Conservation (phyloP, 2,797 vertebrate genomes). For the Kryptolebias ocellatus region DNA sequence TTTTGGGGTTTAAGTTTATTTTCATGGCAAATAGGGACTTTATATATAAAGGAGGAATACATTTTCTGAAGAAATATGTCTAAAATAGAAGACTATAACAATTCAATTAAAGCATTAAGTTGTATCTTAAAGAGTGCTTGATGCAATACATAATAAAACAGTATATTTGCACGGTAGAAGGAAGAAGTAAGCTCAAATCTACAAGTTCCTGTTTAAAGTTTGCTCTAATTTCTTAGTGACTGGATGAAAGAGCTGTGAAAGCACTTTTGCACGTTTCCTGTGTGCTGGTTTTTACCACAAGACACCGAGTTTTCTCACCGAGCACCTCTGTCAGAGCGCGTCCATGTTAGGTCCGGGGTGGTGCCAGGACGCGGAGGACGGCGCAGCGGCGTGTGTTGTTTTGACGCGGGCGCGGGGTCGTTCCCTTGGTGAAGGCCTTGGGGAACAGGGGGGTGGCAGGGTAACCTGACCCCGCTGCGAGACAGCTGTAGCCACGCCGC, state of each 20-base stretch:
- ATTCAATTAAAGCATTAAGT: too few species aligned
- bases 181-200: neutral
- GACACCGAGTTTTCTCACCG: conserved; percentile 1
- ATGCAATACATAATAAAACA: too few species aligned
- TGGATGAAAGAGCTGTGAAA: conserved; percentile 8
- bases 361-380: conserved; percentile 35
- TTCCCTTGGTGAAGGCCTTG: conserved; percentile 74
- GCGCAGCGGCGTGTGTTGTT: conserved; percentile 54
- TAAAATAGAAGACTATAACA: too few species aligned
- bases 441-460: conserved; percentile 54
- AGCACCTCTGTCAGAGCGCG: conserved; percentile 9
- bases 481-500: conserved; percentile 73
- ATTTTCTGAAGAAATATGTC: too few species aligned
- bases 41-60: too few species aligned
- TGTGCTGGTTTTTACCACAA: conserved; percentile 29
- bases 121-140: too few species aligned
- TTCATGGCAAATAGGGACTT: too few species aligned
- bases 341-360: neutral
- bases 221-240: conserved; percentile 8
- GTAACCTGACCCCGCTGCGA: conserved; percentile 69
- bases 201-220: neutral
- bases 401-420: conserved; percentile 42
- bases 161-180: neutral
- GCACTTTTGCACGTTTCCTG: conserved; percentile 49
- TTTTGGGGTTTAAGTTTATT: too few species aligned